These are phyloP conservation scores for Temnothorax longispinosus DNA, from an alignment of 1,140 invertebrate genomes.

Conservation along the genomic window DNA sequence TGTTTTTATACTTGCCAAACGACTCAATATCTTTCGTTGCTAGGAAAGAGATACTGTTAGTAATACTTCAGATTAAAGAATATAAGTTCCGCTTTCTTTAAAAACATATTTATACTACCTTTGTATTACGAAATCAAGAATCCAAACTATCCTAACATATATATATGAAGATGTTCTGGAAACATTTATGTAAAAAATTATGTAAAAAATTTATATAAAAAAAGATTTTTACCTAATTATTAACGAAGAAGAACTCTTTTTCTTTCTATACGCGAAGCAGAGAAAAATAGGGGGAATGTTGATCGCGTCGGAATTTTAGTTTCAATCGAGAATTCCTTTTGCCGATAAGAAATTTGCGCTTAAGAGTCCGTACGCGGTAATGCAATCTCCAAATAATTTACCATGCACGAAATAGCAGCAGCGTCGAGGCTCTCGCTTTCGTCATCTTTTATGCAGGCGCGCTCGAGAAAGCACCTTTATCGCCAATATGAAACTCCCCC, in stretches of 20 bases:
- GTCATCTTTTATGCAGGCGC: slow-evolving; percentile 56
- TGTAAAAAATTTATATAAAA: not conserved
- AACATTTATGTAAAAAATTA: not conserved
- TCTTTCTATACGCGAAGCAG: not conserved
- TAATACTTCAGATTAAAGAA: not conserved
- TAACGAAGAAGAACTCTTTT: not conserved
- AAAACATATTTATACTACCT: not conserved
- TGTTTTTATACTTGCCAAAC: not conserved
- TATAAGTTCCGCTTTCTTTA: not conserved
- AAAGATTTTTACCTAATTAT: not conserved
- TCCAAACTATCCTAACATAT: not conserved
- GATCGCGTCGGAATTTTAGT: not conserved
- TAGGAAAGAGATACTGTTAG: not conserved
- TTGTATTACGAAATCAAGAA: not conserved
- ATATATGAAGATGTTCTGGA: not conserved
- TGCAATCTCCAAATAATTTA: slow-evolving; percentile 59
- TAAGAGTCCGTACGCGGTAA: slow-evolving; percentile 21
- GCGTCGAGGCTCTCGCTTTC: slow-evolving; percentile 11
- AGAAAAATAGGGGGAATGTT: not conserved
- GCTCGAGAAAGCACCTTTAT: slow-evolving; percentile 33
- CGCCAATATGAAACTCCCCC: slow-evolving; percentile 43
- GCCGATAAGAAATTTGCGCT: slow-evolving; percentile 8
- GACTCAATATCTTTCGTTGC: not conserved
- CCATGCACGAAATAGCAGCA: slow-evolving; percentile 40
- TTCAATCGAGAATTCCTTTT: slow-evolving; percentile 30